Evolutionary conservation across 1,140 invertebrate species (phyloP), one percentile per base, ranked within the genome.

Genomic region (Medauroidea extradentata): DNA sequence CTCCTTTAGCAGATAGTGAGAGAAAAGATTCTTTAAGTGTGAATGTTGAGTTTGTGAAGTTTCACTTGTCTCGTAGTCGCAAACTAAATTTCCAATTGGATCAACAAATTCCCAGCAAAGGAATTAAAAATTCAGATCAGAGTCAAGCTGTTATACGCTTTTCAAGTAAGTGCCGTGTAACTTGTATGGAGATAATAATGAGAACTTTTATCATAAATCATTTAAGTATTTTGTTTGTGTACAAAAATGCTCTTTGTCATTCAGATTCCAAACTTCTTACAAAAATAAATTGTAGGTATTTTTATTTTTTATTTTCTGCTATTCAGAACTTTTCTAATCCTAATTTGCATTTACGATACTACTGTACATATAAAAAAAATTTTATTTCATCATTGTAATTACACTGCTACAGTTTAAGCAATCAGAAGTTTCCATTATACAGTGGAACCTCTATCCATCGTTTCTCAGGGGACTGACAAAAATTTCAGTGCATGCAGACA

Each of bases 11-110:
- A 1, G 93, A 96, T 67, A 88, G 87, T 60, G 93, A 96, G 69
- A 79, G 95, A 18, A 96, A 97, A 74, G 94, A 98, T 79, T 96
- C 94, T 0, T 78, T 98, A 7, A 96, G 92, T 70, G 89, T 98
- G 13, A 96, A 97, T 73, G 94, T 98, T 0, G 94, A 98, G 75
- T 98, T 97, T 75, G 93, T 98, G 3, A 97, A 97, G 74, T 92
- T 98, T 65, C 93, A 97, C 73, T 83, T 98, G 13, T 94, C 93
- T 0, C 77, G 95, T 61, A 92, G 90, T 50, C 78, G 92, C 41
- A 95, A 93, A 75, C 75, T 92, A 1, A 92, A 91, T 73, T 87
- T 88, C 53, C 85, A 85, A 61, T 81, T 77, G 52, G 76, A 83
- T 66, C 65, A 62, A 62, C 58, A 77, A 62, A 67, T 77, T 72